A percentile compares a stretch with the other conserved stretches of the same genome.
phyloP scores from a whole-genome alignment of 2,797 vertebrate genomes.

The Tarsius wallacei region DNA sequence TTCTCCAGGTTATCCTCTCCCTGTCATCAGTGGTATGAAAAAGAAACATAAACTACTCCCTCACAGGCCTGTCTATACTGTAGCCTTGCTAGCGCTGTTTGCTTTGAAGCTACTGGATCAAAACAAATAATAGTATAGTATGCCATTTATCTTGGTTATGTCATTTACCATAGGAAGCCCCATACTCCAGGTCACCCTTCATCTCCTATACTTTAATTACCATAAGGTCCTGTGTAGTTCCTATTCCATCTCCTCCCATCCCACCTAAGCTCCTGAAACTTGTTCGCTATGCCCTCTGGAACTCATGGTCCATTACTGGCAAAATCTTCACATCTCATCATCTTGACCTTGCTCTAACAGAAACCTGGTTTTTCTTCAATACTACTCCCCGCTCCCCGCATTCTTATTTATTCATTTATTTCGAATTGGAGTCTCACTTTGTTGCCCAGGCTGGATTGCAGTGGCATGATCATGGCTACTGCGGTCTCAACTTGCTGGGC shows the following conservation, averaged over 20 bases:
- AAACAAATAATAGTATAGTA: neutral
- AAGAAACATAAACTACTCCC: neutral
- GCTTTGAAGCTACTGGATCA: neutral
- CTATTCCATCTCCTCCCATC: neutral
- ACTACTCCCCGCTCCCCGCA: neutral
- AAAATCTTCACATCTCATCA: neutral
- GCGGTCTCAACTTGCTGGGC: too few species aligned
- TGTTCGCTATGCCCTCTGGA: neutral
- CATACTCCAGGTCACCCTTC: neutral
- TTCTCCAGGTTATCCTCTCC: neutral
- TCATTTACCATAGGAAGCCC: neutral
- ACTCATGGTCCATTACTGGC: neutral
- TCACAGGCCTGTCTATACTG: neutral
- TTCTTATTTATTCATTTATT: too few species aligned
- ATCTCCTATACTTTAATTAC: neutral
- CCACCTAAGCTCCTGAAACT: neutral
- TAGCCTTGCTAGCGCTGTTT: neutral
- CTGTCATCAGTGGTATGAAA: neutral
- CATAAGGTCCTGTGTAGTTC: neutral
- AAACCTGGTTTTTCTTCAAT: neutral
- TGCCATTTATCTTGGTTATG: slow-evolving; percentile 7
- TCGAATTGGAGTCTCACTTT: too few species aligned
- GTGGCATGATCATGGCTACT: too few species aligned
- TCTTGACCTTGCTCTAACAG: neutral
- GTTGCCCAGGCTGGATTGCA: too few species aligned